phyloP scores from a whole-genome alignment of 2,113 vertebrate genomes.

The Ammodytes dubius region DNA sequence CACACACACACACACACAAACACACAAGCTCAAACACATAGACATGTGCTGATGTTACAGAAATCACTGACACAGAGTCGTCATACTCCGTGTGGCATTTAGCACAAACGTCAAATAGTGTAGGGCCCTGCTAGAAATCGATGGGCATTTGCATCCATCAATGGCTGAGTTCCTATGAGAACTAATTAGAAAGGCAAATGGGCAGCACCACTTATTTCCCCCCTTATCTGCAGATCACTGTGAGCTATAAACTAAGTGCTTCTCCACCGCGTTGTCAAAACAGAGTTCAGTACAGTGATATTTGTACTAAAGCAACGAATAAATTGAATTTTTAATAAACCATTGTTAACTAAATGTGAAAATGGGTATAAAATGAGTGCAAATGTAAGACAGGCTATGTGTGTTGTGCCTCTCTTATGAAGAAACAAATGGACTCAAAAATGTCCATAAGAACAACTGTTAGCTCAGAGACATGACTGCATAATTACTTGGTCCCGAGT shows the following conservation, averaged over 20 bases:
- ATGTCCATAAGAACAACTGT: neutral
- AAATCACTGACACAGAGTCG: conserved; percentile 30
- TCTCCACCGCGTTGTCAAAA: conserved; percentile 39
- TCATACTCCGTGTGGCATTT: conserved; percentile 66
- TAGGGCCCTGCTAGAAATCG: conserved; percentile 70
- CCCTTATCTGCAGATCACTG: conserved; percentile 18
- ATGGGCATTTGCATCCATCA: conserved; percentile 80
- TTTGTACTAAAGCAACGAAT: conserved; percentile 1
- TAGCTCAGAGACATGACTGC: neutral
- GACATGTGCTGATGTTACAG: conserved; percentile 47
- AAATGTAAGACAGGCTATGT: neutral
- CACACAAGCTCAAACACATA: conserved; percentile 4
- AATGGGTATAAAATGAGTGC: neutral
- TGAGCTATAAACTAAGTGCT: conserved; percentile 18
- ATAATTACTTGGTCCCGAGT: neutral
- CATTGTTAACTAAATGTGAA: neutral
- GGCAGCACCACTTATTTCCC: conserved; percentile 36
- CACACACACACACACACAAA: too few relatives aligned
- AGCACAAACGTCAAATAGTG: conserved; percentile 67
- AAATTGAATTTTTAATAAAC: neutral
- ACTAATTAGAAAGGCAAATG: conserved; percentile 81
- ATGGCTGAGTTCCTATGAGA: conserved; percentile 76
- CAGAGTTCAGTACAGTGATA: conserved; percentile 27
- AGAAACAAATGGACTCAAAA: neutral
- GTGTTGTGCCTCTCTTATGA: neutral